A percentile compares a stretch with the other conserved stretches of the same genome.
Evolutionary conservation across 2,797 vertebrate species (phyloP).

Genomic region (Sebastes trivittatus): DNA sequence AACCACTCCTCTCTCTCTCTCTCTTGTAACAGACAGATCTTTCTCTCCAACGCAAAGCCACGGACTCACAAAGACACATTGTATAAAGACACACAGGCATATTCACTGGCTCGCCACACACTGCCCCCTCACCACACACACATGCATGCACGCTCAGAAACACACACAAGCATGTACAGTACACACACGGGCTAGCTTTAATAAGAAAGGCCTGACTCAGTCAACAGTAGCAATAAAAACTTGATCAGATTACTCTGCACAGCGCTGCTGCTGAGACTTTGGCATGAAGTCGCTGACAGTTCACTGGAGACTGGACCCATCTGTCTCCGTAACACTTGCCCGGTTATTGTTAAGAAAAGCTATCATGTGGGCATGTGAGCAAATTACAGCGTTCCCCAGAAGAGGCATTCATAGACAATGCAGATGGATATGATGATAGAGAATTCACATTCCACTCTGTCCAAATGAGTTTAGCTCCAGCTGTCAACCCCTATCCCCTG

Average conservation of each 20-base stretch:
- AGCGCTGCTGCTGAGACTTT: constrained; percentile 41
- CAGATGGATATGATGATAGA: background rate
- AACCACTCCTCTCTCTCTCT: constrained; percentile 4
- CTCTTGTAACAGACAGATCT: constrained; percentile 43
- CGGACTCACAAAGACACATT: constrained; percentile 82
- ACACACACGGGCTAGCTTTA: constrained; percentile 38
- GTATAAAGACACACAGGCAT: constrained; percentile 71
- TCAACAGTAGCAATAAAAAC: constrained; percentile 68
- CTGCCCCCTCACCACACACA: constrained; percentile 24
- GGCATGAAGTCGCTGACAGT: constrained; percentile 35
- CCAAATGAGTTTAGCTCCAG: background rate
- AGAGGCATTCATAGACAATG: background rate
- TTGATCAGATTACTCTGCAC: constrained; percentile 72
- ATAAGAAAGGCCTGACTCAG: constrained; percentile 73
- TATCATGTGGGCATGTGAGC: constrained; percentile 22
- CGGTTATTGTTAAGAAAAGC: constrained; percentile 19
- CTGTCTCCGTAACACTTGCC: constrained; percentile 18
- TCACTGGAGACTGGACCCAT: constrained; percentile 20
- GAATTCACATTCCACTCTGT: background rate
- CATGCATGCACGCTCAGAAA: background rate
- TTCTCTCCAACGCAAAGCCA: constrained; percentile 69
- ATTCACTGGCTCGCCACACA: constrained; percentile 55
- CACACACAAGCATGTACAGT: constrained; percentile 12
- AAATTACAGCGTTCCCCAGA: background rate
- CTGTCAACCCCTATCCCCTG: background rate